Conservation (phyloP, 2,797 vertebrate genomes). For the Danio tinwini region DNA sequence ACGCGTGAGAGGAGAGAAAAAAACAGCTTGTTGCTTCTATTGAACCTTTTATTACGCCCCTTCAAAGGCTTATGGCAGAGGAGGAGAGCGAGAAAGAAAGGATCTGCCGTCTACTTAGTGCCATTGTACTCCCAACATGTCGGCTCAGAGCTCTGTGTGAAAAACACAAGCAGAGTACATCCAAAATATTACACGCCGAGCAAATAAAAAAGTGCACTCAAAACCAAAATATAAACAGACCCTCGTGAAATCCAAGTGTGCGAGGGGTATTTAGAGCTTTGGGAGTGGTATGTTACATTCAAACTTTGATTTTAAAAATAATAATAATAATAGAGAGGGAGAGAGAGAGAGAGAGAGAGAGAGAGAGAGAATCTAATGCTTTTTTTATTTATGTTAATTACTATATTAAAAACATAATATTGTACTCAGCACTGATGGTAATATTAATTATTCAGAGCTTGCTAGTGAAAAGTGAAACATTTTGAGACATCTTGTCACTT, state of each 20-base stretch:
- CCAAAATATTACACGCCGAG: conserved; percentile 57
- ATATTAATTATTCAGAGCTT: not conserved
- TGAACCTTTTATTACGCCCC: conserved; percentile 79
- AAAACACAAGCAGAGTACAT: conserved; percentile 58
- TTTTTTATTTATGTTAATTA: not conserved
- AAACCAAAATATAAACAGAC: not conserved
- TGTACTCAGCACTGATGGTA: not conserved
- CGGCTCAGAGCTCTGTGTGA: conserved; percentile 31
- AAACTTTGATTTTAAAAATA: too few relatives aligned
- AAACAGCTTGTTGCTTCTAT: conserved; percentile 80
- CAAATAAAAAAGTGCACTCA: conserved; percentile 2
- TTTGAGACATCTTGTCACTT: not conserved
- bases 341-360: not conserved
- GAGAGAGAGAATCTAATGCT: not conserved
- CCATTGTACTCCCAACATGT: conserved; percentile 63
- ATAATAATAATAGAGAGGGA: not conserved
- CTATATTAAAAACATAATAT: not conserved
- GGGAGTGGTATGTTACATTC: not conserved
- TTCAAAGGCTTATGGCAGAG: conserved; percentile 75
- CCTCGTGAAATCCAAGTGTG: not conserved
- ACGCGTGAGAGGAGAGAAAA: conserved; percentile 65
- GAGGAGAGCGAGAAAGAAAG: conserved; percentile 59
- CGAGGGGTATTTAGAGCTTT: not conserved
- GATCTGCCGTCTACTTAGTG: conserved; percentile 71
- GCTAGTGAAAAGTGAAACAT: not conserved